Conservation (phyloP, 2,888 invertebrate species). For the Andrena trimmerana region DNA sequence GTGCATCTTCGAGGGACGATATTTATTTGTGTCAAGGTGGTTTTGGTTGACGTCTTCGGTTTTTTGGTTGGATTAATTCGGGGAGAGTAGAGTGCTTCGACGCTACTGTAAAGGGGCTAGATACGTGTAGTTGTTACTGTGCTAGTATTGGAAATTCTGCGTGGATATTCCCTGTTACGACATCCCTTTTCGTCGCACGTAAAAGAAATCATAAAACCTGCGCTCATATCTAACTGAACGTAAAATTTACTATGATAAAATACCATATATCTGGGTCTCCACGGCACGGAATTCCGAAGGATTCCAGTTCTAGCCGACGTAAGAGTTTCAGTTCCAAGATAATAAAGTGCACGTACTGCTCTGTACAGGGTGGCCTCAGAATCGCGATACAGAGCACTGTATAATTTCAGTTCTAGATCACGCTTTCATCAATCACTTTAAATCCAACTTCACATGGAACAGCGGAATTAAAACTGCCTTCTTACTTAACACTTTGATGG, state of each 20-base stretch:
- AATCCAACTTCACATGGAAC: no score
- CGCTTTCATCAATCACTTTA: no score
- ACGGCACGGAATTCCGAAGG: conserved; percentile 7
- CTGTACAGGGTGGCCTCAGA: not conserved
- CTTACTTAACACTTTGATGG: no score
- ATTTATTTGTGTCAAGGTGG: not conserved
- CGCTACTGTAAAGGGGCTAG: not conserved
- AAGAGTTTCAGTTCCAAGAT: conserved; percentile 17
- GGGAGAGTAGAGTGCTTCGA: not conserved
- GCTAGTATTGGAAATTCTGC: not conserved
- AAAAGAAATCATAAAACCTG: conserved; percentile 36
- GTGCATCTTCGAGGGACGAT: not conserved
- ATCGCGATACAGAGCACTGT: not conserved
- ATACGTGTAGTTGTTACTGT: no score
- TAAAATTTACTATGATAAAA: conserved; percentile 44
- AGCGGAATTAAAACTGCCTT: no score
- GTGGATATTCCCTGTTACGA: conserved; percentile 12
- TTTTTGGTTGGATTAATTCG: not conserved
- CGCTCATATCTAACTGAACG: conserved; percentile 22
- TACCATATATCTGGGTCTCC: not conserved
- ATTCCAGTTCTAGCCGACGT: conserved; percentile 7
- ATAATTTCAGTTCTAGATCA: no score
- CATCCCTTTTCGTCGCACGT: conserved; percentile 15
- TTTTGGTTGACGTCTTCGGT: not conserved
- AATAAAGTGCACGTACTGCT: conserved; percentile 11